These are phyloP conservation scores for Gila robusta DNA, from an alignment of 2,797 vertebrate species.

Conservation along the genomic window DNA sequence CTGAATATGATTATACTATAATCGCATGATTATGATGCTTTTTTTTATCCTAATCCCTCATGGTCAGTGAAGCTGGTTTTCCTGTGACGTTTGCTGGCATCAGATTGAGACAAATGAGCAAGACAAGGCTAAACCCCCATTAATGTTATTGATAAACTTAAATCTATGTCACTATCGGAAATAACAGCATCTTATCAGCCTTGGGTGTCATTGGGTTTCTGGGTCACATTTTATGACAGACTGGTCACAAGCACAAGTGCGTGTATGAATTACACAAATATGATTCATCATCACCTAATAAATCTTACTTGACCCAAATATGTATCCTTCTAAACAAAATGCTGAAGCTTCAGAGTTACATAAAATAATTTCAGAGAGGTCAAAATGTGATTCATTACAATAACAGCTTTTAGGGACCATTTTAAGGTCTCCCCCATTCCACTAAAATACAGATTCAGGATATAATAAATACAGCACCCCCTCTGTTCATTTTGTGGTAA, in stretches of 20 bases:
- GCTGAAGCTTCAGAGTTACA: constrained; percentile 8
- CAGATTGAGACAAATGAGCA: background rate
- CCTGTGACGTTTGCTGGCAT: background rate
- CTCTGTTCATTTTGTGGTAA: constrained; percentile 19
- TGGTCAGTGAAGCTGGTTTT: constrained; percentile 27
- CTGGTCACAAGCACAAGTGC: background rate
- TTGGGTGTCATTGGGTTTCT: constrained; percentile 6
- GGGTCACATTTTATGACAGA: constrained; percentile 32
- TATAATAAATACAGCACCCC: constrained; percentile 36
- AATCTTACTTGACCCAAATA: constrained; percentile 22
- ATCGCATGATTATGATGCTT: constrained; percentile 28
- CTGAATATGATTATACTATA: constrained; percentile 41
- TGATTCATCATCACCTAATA: constrained; percentile 21
- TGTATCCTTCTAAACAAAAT: background rate
- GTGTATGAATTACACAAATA: constrained; percentile 2
- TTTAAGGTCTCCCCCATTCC: background rate
- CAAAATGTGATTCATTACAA: background rate
- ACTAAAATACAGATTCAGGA: background rate
- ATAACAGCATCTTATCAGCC: background rate
- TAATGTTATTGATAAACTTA: constrained; percentile 20
- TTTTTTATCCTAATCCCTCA: constrained; percentile 24
- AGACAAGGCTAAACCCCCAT: constrained; percentile 20
- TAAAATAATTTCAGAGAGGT: background rate
- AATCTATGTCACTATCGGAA: constrained; percentile 16
- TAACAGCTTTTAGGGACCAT: background rate